These are phyloP conservation scores for Spilogale gracilis DNA, from an alignment of 2,113 vertebrate genomes.

Conservation along the genomic window DNA sequence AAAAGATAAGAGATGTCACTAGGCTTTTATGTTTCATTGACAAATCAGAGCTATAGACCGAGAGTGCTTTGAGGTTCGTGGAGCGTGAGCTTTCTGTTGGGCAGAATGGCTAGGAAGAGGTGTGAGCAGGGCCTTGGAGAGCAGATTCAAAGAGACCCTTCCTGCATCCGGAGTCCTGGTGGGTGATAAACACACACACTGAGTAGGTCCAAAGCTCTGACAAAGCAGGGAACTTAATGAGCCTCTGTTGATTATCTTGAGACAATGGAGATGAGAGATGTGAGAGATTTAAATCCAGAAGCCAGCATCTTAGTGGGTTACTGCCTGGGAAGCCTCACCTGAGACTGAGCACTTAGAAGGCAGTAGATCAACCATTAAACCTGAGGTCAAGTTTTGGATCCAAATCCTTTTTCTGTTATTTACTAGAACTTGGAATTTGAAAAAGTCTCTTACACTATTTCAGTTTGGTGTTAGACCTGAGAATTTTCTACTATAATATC, in stretches of 20 bases:
- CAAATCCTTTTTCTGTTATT: neutral
- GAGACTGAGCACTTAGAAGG: neutral
- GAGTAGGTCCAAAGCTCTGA: neutral
- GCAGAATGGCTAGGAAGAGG: neutral
- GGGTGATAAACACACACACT: neutral
- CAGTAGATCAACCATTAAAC: neutral
- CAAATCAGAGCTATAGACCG: neutral
- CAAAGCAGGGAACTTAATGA: neutral
- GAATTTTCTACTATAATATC: neutral
- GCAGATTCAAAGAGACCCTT: neutral
- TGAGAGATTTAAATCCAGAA: neutral
- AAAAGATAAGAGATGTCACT: neutral
- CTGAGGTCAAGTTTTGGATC: neutral
- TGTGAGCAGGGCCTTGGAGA: neutral
- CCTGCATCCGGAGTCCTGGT: neutral
- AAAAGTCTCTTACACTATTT: neutral
- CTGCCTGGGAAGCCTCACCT: neutral
- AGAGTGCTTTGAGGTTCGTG: neutral
- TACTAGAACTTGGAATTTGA: neutral
- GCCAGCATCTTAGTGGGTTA: neutral
- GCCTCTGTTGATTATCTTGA: neutral
- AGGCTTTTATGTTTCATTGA: neutral
- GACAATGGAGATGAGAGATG: neutral
- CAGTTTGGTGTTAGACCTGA: neutral
- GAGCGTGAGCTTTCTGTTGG: neutral